These are phyloP conservation scores for Miltochrista miniata DNA, from an alignment of 2,888 invertebrate species.

Conservation along the genomic window DNA sequence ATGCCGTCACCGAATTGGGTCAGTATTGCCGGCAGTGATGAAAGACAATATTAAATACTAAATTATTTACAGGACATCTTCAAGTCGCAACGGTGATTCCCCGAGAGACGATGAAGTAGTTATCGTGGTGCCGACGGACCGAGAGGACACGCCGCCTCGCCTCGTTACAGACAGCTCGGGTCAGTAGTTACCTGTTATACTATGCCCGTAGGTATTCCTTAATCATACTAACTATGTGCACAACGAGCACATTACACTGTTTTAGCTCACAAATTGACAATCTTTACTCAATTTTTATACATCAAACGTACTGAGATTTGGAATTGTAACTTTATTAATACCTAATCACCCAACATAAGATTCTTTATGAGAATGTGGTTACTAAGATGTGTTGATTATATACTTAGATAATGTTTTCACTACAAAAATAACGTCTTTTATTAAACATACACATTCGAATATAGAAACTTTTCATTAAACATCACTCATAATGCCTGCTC, in stretches of 20 bases:
- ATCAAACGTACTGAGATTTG: slow-evolving; percentile 4
- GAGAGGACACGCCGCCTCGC: slow-evolving; percentile 81
- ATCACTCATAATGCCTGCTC: background rate
- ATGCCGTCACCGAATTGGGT: background rate
- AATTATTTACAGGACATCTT: slow-evolving; percentile 65
- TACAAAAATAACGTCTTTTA: background rate
- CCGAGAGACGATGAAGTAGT: slow-evolving; percentile 77
- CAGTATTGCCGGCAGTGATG: background rate
- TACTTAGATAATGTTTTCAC: background rate
- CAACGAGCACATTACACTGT: slow-evolving; percentile 8
- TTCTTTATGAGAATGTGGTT: slow-evolving; percentile 5
- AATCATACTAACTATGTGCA: slow-evolving; percentile 10
- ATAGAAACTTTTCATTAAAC: slow-evolving; percentile 1
- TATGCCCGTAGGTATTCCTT: slow-evolving; percentile 8
- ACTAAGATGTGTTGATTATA: background rate
- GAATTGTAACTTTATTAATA: background rate
- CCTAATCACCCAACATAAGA: too few relatives aligned
- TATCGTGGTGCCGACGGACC: slow-evolving; percentile 73
- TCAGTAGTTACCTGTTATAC: slow-evolving; percentile 50
- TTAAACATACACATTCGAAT: background rate
- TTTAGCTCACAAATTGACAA: slow-evolving; percentile 7
- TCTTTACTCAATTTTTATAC: slow-evolving; percentile 4
- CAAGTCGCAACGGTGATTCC: slow-evolving; percentile 70
- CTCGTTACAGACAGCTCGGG: slow-evolving; percentile 87
- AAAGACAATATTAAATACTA: slow-evolving; percentile 10